Conservation (phyloP, 2,888 invertebrate genomes). For the Drosophila mulleri region DNA sequence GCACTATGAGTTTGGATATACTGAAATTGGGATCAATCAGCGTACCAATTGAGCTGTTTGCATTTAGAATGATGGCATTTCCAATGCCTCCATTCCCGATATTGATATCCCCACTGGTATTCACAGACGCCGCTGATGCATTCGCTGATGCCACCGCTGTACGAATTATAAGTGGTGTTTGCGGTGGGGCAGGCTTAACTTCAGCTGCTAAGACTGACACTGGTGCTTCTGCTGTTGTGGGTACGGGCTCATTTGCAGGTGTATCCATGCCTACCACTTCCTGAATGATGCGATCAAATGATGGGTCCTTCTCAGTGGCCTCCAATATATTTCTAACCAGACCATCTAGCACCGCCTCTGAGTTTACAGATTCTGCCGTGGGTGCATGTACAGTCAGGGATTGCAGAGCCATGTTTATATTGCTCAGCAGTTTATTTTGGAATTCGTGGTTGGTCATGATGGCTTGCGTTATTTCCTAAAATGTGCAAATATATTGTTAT, state of each 20-base stretch:
- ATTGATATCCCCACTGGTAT: slow-evolving; percentile 10
- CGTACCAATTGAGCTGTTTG: slow-evolving; percentile 65
- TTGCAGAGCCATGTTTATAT: slow-evolving; percentile 79
- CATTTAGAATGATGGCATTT: slow-evolving; percentile 48
- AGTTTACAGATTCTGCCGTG: slow-evolving; percentile 38
- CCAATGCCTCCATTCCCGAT: slow-evolving; percentile 4
- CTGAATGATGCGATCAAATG: slow-evolving; percentile 82
- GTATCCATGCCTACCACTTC: slow-evolving; percentile 71
- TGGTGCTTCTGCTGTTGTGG: not conserved
- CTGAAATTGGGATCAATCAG: slow-evolving; percentile 83
- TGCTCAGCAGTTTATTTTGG: slow-evolving; percentile 79
- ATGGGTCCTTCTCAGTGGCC: slow-evolving; percentile 83
- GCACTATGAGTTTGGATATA: slow-evolving; percentile 83
- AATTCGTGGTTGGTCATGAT: slow-evolving; percentile 81
- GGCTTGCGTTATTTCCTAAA: slow-evolving; percentile 77
- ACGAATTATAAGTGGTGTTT: slow-evolving; percentile 76
- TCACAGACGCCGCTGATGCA: slow-evolving; percentile 17
- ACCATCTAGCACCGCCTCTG: slow-evolving; percentile 75
- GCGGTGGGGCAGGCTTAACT: slow-evolving; percentile 51
- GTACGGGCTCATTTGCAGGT: not conserved
- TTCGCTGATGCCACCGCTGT: slow-evolving; percentile 59
- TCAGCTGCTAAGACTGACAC: not conserved
- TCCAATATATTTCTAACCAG: slow-evolving; percentile 82
- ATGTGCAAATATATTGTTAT: not conserved
- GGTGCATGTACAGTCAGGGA: slow-evolving; percentile 57